phyloP scores from a whole-genome alignment of 2,113 vertebrate genomes.

The Aythya baeri region DNA sequence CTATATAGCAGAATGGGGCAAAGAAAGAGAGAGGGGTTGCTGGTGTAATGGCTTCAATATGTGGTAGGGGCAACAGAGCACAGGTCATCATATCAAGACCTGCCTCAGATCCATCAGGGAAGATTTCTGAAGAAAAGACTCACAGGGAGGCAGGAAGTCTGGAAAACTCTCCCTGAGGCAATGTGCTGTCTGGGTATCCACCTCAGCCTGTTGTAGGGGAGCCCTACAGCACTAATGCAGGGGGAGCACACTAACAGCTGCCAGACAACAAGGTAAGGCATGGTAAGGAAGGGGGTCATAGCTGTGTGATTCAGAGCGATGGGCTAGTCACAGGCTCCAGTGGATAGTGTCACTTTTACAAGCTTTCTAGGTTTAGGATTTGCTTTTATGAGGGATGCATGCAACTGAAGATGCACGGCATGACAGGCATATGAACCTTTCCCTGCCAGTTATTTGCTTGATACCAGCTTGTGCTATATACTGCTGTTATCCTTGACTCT shows the following conservation, averaged over 20 bases:
- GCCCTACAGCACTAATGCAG: neutral
- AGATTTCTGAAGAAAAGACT: neutral
- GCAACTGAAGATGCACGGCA: neutral
- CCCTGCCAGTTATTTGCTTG: neutral
- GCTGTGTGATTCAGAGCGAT: neutral
- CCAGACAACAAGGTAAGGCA: neutral
- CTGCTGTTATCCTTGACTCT: neutral
- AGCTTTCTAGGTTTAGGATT: neutral
- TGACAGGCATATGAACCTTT: neutral
- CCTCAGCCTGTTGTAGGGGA: neutral
- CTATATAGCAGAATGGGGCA: neutral
- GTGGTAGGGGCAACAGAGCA: neutral
- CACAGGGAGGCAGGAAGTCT: neutral
- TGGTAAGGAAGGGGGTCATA: rapidly evolving
- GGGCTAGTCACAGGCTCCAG: neutral
- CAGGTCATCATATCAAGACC: neutral
- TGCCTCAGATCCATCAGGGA: neutral
- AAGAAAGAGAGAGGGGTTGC: neutral
- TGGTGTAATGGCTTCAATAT: neutral
- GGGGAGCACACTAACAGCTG: neutral
- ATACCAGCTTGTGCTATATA: neutral
- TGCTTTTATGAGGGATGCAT: neutral
- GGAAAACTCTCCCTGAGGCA: neutral
- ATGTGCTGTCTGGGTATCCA: neutral
- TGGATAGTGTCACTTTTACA: neutral